Conservation (phyloP, 2,888 invertebrate species). For the Automeris io region DNA sequence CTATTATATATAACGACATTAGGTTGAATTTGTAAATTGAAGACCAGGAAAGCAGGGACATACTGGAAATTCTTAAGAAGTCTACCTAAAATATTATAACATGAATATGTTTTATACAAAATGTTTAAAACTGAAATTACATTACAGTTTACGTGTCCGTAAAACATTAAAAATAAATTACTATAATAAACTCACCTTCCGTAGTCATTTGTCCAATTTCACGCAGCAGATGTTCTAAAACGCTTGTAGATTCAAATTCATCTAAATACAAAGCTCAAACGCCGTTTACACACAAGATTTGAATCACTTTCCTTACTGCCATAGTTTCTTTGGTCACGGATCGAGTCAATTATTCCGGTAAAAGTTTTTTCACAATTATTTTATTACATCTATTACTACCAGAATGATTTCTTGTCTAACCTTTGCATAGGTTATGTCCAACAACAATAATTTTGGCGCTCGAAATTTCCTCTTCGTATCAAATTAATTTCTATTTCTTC, state of each 20-base stretch:
- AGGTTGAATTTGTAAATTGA: too few relatives aligned
- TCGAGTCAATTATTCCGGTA: slow-evolving; percentile 20
- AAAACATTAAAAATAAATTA: too few relatives aligned
- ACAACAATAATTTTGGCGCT: slow-evolving; percentile 22
- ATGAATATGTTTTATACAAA: too few relatives aligned
- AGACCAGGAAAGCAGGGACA: too few relatives aligned
- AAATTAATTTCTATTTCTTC: slow-evolving; percentile 10
- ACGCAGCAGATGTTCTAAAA: neutral
- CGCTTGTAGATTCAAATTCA: slow-evolving; percentile 17
- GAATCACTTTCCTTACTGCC: slow-evolving; percentile 31
- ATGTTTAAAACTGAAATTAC: too few relatives aligned
- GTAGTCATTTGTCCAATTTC: slow-evolving; percentile 22
- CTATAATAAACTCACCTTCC: neutral
- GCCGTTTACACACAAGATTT: slow-evolving; percentile 14
- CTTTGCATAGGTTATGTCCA: slow-evolving; percentile 43
- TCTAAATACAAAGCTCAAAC: slow-evolving; percentile 19
- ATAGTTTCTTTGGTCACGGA: slow-evolving; percentile 28
- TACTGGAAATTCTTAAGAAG: too few relatives aligned
- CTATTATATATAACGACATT: too few relatives aligned
- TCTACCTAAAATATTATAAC: too few relatives aligned
- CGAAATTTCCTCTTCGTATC: neutral
- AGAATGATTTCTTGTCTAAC: slow-evolving; percentile 35
- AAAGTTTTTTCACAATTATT: slow-evolving; percentile 28
- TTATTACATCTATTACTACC: slow-evolving; percentile 24
- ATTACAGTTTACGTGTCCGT: too few relatives aligned